Conservation (phyloP, 2,797 vertebrate genomes). For the Phrynocephalus forsythii region DNA sequence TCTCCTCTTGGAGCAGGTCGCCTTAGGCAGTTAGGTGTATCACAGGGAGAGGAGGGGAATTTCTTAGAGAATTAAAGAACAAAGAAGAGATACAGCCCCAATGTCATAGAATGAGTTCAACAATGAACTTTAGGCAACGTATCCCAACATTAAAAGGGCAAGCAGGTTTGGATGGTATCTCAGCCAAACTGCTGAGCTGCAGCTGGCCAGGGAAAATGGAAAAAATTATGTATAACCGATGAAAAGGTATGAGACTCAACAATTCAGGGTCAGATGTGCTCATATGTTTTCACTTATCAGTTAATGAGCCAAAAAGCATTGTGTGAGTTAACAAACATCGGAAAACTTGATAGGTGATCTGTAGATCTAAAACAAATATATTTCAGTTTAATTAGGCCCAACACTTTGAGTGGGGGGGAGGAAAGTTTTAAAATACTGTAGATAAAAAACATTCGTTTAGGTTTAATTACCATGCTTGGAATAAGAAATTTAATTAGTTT, state of each 20-base stretch:
- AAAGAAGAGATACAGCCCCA: neutral
- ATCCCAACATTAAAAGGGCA: neutral
- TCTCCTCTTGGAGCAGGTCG: neutral
- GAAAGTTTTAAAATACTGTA: too few relatives aligned
- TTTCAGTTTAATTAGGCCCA: neutral
- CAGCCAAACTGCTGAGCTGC: neutral
- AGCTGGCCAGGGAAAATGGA: neutral
- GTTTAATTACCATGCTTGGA: neutral
- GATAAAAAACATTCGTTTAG: neutral
- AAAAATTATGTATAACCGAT: neutral
- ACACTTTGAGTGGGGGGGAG: neutral
- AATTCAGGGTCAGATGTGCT: neutral
- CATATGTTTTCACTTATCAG: neutral
- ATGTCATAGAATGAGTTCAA: neutral
- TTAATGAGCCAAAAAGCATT: neutral
- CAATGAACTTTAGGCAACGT: neutral
- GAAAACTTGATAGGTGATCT: neutral
- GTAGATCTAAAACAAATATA: neutral
- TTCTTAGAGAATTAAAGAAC: neutral
- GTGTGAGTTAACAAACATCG: neutral
- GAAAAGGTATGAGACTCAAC: neutral
- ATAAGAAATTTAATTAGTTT: neutral
- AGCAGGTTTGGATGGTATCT: neutral
- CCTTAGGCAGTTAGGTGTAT: neutral
- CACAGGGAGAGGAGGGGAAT: too few relatives aligned